Evolutionary conservation across 2,888 invertebrate species (phyloP), one percentile per base, ranked within the genome.

Genomic region (Rosalia funebris): DNA sequence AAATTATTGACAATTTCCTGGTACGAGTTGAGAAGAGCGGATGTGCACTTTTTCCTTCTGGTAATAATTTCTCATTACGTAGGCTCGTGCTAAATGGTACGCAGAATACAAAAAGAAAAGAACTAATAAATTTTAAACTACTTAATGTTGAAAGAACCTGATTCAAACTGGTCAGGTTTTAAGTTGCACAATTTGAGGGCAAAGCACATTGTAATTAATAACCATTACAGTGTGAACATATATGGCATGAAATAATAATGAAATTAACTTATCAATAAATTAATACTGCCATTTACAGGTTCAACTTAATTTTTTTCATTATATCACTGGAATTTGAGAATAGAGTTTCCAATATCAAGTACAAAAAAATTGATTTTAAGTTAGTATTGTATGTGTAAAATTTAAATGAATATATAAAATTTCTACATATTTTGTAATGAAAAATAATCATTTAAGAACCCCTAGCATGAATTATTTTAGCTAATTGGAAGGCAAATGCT

Each of bases 21-120:
- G 9, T 20, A 19, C 11, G 16, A 20, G 11, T 7, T 25, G 9
- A 17, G 17, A 2, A 1, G 7, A 41, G 19, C 17, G 41, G 41
- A 41, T 41, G 41, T n/a, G 19, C 9, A 41, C 17, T 41, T 41
- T 41, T 41, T 16, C n/a, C 16, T 17, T 32, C 19, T n/a, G 37
- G 25, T 31, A 44, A 50, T 45, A 32, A 44, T 50, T 57, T 50
- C 37, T 42, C 10, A 17, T 16, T 50, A 44, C 34, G 14, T 32
- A 50, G 50, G 42, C 57, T 50, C 57, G 57, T 57, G 57, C 57
- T 44, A 50, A 37, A 10, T 32, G 37, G 31, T 37, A 46, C 36
- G 12, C 16, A 37, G 37, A 36, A 56, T 39, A 41, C 20, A 14
- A 56, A 17, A 52, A 41, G 42, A 57, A 48, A 46, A 41, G 14